Conservation (phyloP, 2,797 vertebrate species). For the Heteromormyrus szaboi region DNA sequence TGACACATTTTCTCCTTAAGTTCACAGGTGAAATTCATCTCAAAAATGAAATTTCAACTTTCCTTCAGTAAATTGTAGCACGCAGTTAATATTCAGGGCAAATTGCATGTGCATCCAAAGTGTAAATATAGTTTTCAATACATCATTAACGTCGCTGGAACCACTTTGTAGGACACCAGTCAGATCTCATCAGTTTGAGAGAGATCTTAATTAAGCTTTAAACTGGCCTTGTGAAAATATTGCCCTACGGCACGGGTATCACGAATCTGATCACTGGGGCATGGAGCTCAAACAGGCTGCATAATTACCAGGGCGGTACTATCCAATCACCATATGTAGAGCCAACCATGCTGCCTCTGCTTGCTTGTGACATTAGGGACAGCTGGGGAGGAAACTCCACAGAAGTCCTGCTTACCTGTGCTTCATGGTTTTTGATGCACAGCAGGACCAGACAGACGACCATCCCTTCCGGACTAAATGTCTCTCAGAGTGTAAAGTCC, state of each 20-base stretch:
- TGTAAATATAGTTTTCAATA: neutral
- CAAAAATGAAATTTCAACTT: neutral
- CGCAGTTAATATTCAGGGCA: neutral
- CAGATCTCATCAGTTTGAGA: neutral
- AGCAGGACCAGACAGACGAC: neutral
- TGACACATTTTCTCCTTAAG: neutral
- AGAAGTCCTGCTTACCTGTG: neutral
- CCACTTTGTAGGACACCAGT: neutral
- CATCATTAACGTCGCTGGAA: neutral
- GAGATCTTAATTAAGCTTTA: neutral
- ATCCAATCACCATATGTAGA: neutral
- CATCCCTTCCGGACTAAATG: neutral
- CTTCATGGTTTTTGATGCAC: neutral
- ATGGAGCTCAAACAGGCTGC: neutral
- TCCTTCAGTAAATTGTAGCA: neutral
- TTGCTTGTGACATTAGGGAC: neutral
- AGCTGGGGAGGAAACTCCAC: neutral
- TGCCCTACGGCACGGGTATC: neutral
- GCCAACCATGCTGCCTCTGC: neutral
- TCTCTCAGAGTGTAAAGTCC: neutral
- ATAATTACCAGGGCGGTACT: neutral
- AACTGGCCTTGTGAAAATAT: slow-evolving; percentile 5
- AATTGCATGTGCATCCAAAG: neutral
- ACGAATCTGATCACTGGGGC: neutral
- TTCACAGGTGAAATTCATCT: neutral